These are phyloP conservation scores for Brachypterus glaber DNA, from an alignment of 2,888 invertebrate species.

Conservation along the genomic window DNA sequence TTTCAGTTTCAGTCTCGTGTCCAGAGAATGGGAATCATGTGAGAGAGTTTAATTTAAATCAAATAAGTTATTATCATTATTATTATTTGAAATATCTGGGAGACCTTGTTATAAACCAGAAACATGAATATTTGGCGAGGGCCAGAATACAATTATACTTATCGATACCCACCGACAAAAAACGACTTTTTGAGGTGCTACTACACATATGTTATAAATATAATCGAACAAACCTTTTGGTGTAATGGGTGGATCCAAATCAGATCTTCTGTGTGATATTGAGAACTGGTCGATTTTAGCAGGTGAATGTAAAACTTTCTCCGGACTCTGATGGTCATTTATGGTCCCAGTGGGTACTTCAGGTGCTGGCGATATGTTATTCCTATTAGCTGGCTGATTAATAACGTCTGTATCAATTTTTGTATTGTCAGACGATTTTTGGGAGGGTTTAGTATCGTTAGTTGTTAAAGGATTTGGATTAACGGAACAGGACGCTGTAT, in stretches of 20 bases:
- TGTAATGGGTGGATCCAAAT: conserved; percentile 86
- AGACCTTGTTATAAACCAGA: no score
- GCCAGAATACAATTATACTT: no score
- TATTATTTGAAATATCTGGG: no score
- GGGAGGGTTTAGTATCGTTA: conserved; percentile 21
- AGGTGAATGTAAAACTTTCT: conserved; percentile 41
- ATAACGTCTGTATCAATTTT: conserved; percentile 34
- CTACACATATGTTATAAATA: no score
- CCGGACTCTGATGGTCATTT: conserved; percentile 28
- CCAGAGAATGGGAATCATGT: no score
- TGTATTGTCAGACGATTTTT: conserved; percentile 31
- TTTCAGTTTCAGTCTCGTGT: no score
- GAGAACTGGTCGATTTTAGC: conserved; percentile 40
- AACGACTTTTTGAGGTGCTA: no score
- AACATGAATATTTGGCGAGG: no score
- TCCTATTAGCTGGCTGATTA: conserved; percentile 38
- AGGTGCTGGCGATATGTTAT: conserved; percentile 32
- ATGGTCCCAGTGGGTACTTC: conserved; percentile 36
- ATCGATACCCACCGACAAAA: no score
- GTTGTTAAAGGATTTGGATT: conserved; percentile 13
- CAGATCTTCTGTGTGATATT: conserved; percentile 69
- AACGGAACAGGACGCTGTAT: conserved; percentile 16
- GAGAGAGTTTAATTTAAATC: no score
- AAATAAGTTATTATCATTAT: no score
- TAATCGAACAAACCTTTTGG: conserved; percentile 67